Conservation (phyloP, 2,113 vertebrate species). For the Dromas ardeola region DNA sequence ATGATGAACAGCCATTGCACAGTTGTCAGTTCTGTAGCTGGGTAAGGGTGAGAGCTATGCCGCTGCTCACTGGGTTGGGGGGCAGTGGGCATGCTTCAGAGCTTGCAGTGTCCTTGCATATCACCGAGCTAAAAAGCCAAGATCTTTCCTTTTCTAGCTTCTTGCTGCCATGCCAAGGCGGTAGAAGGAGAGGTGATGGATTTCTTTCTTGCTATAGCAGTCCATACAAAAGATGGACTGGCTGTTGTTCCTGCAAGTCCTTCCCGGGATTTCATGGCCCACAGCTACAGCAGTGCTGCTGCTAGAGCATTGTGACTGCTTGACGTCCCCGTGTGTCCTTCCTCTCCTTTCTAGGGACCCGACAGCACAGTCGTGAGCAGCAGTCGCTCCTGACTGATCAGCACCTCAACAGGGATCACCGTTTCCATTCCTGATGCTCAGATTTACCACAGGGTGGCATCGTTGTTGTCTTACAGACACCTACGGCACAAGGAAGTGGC, state of each 20-base stretch:
- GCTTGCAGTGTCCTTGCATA: neutral
- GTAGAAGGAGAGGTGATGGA: neutral
- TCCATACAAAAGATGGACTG: neutral
- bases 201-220: neutral
- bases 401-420: fast-evolving
- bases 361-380: neutral
- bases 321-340: fast-evolving
- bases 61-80: neutral
- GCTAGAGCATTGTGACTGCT: neutral
- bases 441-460: conserved; percentile 27
- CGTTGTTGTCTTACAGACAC: neutral
- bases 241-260: neutral
- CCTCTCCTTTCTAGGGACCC: neutral
- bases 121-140: neutral
- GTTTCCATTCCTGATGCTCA: neutral
- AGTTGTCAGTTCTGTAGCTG: neutral
- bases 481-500: neutral
- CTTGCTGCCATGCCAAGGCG: neutral
- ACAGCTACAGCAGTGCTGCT: neutral
- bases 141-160: neutral
- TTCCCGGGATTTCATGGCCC: neutral
- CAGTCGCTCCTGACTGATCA: neutral
- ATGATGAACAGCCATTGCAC: neutral
- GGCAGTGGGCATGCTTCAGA: neutral
- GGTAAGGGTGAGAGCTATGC: neutral